Base-by-base conservation (phyloP, 2,797 vertebrate genomes). In the Petrocephalus sullivani region DNA sequence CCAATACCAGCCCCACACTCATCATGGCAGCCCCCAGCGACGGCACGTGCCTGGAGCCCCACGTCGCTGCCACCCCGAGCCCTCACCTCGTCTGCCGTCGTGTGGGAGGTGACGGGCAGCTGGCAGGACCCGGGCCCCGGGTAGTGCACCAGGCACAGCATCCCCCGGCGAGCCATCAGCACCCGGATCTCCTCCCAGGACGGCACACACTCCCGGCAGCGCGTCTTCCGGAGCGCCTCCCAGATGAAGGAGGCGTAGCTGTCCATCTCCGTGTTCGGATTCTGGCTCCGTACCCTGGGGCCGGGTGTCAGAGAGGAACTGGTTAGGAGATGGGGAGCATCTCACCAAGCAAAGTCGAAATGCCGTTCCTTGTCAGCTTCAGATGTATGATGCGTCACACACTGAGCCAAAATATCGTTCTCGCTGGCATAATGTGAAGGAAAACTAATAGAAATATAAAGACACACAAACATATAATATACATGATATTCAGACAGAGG, bases 111-210 rank as follows among this genome's bases (percentile, higher is more conserved):
- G 93, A 99, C 97, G 93, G 96, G 95, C 91, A 99, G 95, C 0
- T 95, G 95, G 93, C 97, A 97, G 92, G 96, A 94, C 0, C 97
- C 95, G 0, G 96, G 95, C 4, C 97, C 97, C 0, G 97, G 97
- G 91, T 97, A 98, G 93, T 98, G 96, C 88, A 98, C 96, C 0
- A 95, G 96, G 92, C 97, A 98, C 89, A 96, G 90, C 95, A 98
- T 96, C 93, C 98, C 96, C 91, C 97, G 97, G 84, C 97, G 92
- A 88, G 91, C 94, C 94, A 97, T 97, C 92, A 99, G 94, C 88
- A 96, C 96, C 61, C 96, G 96, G 94, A 99, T 98, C 95, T 99
- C 98, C 28, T 98, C 97, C 95, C 97, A 96, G 0, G 98, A 99
- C 2, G 98, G 98, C 89, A 99, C 98, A 0, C 96, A 96, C 93